Conservation (phyloP, 1,140 invertebrate genomes). For the Sitophilus oryzae region DNA sequence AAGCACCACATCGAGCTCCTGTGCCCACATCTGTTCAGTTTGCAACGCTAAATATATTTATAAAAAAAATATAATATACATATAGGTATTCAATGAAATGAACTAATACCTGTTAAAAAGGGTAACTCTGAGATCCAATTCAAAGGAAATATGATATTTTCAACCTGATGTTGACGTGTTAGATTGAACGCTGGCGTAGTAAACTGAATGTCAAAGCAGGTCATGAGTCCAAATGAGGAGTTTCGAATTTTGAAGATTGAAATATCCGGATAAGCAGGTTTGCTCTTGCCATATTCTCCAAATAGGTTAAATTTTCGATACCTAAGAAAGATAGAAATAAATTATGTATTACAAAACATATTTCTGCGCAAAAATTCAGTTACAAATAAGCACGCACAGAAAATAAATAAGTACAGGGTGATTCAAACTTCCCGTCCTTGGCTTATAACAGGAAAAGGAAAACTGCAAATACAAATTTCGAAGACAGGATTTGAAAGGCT, state of each 20-base stretch:
- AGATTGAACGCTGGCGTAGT: slow-evolving; percentile 54
- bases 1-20: slow-evolving; percentile 47
- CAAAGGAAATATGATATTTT: slow-evolving; percentile 65
- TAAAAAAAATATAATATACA: no score
- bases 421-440: no score
- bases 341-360: no score
- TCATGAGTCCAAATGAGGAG: slow-evolving; percentile 71
- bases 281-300: slow-evolving; percentile 48
- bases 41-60: slow-evolving; percentile 48
- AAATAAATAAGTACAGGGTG: no score
- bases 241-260: slow-evolving; percentile 71
- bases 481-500: no score
- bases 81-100: no score
- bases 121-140: slow-evolving; percentile 71
- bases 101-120: slow-evolving; percentile 60
- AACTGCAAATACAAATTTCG: no score
- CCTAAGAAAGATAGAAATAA: no score
- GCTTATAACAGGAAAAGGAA: no score
- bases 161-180: slow-evolving; percentile 49
- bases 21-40: slow-evolving; percentile 50
- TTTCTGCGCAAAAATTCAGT: no score
- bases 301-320: slow-evolving; percentile 66
- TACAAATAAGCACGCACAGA: no score
- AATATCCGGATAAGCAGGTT: slow-evolving; percentile 42
- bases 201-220: slow-evolving; percentile 75